Base-by-base conservation (phyloP, 2,888 invertebrate genomes). In the Pomacea canaliculata region DNA sequence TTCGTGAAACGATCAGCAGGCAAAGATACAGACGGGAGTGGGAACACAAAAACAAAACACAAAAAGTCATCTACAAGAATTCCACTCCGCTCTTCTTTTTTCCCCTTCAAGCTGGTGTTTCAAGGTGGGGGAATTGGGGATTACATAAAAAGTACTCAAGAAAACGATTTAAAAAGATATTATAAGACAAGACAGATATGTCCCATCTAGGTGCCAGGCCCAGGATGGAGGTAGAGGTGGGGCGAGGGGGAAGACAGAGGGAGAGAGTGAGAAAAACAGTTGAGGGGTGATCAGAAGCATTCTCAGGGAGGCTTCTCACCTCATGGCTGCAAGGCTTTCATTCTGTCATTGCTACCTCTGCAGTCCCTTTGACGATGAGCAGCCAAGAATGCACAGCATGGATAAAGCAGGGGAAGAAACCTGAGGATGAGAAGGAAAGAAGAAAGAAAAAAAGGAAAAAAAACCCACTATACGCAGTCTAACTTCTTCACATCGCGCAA, bases 221-320 rank as follows among this genome's bases (percentile, higher is more conserved):
- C 4, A 70, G 27, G 59, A 70, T 9, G 56, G 3, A 59, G 23
- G 23, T 19, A 23, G 23, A 59, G 56, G 59, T 16, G 27, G 23
- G 27, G n/a, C 27, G 12, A 18, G 7, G 59, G 27, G n/a, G 56
- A 13, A 56, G 59, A 70, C 23, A 70, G 68, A 68, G 4, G 13
- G 68, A 68, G 37, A 68, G 68, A 68, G 3, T 46, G 68, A 68
- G 37, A 68, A 48, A 68, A 13, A 68, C 37, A 68, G 37, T 46
- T 16, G n/a, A n/a, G n/a, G 60, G 4, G 7, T 19, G 60, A n/a
- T 16, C 18, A 60, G 3, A 49, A 23, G 49, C 69, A 69, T 49
- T 19, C 23, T 59, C 46, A 71, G 37, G 59, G 23, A 71, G 37
- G 60, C 37, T 37, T 37, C 37, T 37, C 37, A 3, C 37, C 4